phyloP scores from a whole-genome alignment of 2,113 vertebrate genomes.

The Actenoides hombroni region DNA sequence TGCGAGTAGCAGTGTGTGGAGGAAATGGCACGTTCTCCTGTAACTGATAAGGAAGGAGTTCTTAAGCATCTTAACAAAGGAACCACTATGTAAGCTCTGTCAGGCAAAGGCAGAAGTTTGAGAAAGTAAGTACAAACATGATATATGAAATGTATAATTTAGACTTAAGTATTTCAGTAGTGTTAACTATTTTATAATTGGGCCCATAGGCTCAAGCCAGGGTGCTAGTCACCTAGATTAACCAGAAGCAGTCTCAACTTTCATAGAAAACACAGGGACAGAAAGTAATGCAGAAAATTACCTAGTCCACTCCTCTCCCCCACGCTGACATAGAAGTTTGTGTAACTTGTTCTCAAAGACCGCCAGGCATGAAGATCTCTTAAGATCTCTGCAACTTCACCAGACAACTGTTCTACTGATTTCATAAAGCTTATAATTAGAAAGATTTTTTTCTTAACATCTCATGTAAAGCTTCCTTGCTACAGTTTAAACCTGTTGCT shows the following conservation, averaged over 20 bases:
- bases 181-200: background rate
- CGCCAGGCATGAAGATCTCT: conserved; percentile 8
- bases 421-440: conserved; percentile 28
- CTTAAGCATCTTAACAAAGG: background rate
- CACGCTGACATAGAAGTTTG: conserved; percentile 9
- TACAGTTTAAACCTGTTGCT: background rate
- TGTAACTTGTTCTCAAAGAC: conserved; percentile 27
- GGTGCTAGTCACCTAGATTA: background rate
- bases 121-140: background rate
- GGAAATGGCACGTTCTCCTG: background rate
- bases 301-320: background rate
- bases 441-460: background rate
- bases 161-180: background rate
- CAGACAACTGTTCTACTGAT: conserved; percentile 18
- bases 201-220: background rate
- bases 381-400: conserved; percentile 17
- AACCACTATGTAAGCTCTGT: background rate
- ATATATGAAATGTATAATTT: background rate
- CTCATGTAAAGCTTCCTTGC: background rate
- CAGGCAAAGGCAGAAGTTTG: background rate
- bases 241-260: background rate
- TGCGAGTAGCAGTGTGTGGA: background rate
- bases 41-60: background rate
- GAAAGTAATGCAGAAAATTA: background rate
- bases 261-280: background rate